A percentile compares a stretch with the other conserved stretches of the same genome.
These are phyloP conservation scores for Poecilia wingei DNA, from an alignment of 2,797 vertebrate species.

Conservation along the genomic window DNA sequence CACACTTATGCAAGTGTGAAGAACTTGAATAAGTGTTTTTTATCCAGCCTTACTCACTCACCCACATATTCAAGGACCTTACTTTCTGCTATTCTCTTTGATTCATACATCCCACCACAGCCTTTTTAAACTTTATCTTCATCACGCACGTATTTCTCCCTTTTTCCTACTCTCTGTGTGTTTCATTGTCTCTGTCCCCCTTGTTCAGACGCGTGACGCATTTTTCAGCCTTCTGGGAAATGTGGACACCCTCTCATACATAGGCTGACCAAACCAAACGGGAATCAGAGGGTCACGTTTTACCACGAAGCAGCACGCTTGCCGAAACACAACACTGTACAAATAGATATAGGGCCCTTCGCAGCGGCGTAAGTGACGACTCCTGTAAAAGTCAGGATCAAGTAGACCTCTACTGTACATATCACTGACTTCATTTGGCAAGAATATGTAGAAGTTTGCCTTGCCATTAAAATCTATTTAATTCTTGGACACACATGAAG, in stretches of 20 bases:
- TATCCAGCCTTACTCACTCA: background rate
- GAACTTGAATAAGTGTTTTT: background rate
- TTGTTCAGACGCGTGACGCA: constrained; percentile 14
- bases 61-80: background rate
- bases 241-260: constrained; percentile 16
- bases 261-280: constrained; percentile 17
- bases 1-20: no score
- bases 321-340: constrained; percentile 36
- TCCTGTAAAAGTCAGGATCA: constrained; percentile 9
- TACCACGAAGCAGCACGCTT: constrained; percentile 12
- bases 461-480: constrained; percentile 21
- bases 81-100: constrained; percentile 1
- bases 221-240: constrained; percentile 28
- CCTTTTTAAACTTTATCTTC: background rate
- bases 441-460: constrained; percentile 13
- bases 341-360: constrained; percentile 16
- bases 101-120: background rate
- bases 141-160: background rate
- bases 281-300: constrained; percentile 21
- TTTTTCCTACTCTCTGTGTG: background rate
- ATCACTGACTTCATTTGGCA: constrained; percentile 13
- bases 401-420: constrained; percentile 12
- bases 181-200: background rate
- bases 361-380: constrained; percentile 14
- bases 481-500: background rate